Evolutionary conservation across 2,113 vertebrate species (phyloP), one percentile per base, ranked within the genome.

Genomic region (Hemiscyllium ocellatum): DNA sequence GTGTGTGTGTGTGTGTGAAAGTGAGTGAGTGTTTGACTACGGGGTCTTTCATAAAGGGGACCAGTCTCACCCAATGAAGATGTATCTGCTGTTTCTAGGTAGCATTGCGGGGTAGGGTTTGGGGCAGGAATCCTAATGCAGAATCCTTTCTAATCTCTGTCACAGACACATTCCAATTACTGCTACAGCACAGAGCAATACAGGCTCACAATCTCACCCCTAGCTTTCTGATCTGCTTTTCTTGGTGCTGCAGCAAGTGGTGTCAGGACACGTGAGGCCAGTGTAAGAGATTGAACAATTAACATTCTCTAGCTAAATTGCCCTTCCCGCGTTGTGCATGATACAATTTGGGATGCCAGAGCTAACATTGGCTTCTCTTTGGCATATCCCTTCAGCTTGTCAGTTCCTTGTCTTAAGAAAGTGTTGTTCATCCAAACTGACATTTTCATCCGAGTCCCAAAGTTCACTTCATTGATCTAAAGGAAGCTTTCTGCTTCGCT

Each of bases 391-490:
- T 52, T 95, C 33, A 72, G 47, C 24, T 50, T 47, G 37, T 26
- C 37, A 50, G 17, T 72, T 72, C 12, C 37, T n/a, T 26, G 22
- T 47, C 37, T 1, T 61, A 94, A 12, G n/a, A 68, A 94, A 66
- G 6, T 50, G 10, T 26, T 29, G 42, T 26, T 72, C 68, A 95
- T 72, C 42, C 42, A 95, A 95, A 95, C 15, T 95, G 94, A 95
- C 94, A 95, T 72, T 95, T 94, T 52, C 37, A 72, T 68, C 42
- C 70, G 29, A 72, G 24, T 95, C 68, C 94, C n/a, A 42, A 83
- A 69, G 65, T 69, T 95, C 94, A 95, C 42, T 72, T 95, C 94
- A 95, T 72, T 95, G 68, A 95, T 95, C 68, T 95, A 50, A 95
- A 70, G n/a, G 93, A 70, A 94, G 42, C 37, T 95, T 95, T 95